These are phyloP conservation scores for Lasius fuliginosus DNA, from an alignment of 2,888 invertebrate genomes.

Conservation along the genomic window DNA sequence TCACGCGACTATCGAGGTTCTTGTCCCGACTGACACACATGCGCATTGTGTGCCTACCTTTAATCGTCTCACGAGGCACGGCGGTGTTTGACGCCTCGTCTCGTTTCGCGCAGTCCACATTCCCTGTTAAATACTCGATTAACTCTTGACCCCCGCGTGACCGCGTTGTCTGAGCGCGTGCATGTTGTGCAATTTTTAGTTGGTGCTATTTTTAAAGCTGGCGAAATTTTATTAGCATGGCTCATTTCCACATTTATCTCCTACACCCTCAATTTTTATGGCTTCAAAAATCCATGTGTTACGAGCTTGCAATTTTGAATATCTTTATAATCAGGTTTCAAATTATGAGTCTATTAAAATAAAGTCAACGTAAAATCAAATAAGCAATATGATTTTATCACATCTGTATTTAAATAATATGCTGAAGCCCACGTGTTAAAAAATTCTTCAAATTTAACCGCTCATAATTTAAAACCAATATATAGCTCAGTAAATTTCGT, in stretches of 20 bases:
- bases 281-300: neutral
- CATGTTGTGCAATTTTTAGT: slow-evolving; percentile 39
- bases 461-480: neutral
- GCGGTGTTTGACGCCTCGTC: slow-evolving; percentile 40
- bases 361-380: neutral
- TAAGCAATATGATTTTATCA: neutral
- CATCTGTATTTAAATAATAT: neutral
- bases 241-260: slow-evolving; percentile 10
- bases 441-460: neutral
- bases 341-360: neutral
- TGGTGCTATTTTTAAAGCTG: slow-evolving; percentile 37
- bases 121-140: slow-evolving; percentile 52
- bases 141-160: slow-evolving; percentile 50
- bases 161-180: slow-evolving; percentile 43
- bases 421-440: neutral
- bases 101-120: slow-evolving; percentile 33
- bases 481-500: slow-evolving; percentile 1
- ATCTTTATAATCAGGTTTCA: neutral
- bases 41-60: slow-evolving; percentile 62
- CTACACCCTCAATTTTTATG: neutral
- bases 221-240: slow-evolving; percentile 36
- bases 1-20: slow-evolving; percentile 69
- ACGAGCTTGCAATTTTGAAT: neutral
- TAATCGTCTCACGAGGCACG: slow-evolving; percentile 41
- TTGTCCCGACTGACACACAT: slow-evolving; percentile 64